Percentiles rank a stretch among this genome's conserved stretches.
These are phyloP conservation scores for Caenorhabditis drosophilae DNA, from an alignment of 2,888 invertebrate species.

Conservation along the genomic window DNA sequence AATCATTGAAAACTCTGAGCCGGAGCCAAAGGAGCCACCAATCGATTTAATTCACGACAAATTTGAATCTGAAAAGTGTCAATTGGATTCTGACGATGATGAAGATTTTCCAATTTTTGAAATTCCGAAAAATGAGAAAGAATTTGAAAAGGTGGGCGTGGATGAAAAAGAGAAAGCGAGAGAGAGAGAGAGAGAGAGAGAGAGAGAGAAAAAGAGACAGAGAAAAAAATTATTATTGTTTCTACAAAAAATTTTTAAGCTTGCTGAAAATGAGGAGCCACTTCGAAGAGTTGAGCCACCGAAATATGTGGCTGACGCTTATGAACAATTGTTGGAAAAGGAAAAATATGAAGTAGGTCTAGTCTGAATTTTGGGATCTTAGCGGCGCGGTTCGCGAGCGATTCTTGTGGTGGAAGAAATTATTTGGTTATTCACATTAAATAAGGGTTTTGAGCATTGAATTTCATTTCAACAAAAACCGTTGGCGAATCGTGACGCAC, in stretches of 20 bases:
- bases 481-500: background rate
- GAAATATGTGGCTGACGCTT: constrained; percentile 21
- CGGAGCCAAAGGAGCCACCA: background rate
- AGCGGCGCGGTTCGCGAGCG: no score
- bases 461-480: background rate
- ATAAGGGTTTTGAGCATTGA: background rate
- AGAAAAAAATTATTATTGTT: no score
- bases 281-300: constrained; percentile 4
- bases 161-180: no score
- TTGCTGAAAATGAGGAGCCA: constrained; percentile 17
- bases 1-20: no score
- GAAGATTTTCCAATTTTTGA: constrained; percentile 28
- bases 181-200: no score
- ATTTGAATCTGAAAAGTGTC: background rate
- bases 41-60: background rate
- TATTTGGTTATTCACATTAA: background rate
- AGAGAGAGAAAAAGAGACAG: no score
- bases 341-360: constrained; percentile 31
- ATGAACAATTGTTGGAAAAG: constrained; percentile 21
- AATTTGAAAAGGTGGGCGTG: constrained; percentile 10
- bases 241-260: no score
- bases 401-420: no score
- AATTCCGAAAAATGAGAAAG: constrained; percentile 12
- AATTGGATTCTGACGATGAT: constrained; percentile 33
- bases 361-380: background rate